These are phyloP conservation scores for Geotria australis DNA, from an alignment of 2,797 vertebrate species.

Conservation along the genomic window DNA sequence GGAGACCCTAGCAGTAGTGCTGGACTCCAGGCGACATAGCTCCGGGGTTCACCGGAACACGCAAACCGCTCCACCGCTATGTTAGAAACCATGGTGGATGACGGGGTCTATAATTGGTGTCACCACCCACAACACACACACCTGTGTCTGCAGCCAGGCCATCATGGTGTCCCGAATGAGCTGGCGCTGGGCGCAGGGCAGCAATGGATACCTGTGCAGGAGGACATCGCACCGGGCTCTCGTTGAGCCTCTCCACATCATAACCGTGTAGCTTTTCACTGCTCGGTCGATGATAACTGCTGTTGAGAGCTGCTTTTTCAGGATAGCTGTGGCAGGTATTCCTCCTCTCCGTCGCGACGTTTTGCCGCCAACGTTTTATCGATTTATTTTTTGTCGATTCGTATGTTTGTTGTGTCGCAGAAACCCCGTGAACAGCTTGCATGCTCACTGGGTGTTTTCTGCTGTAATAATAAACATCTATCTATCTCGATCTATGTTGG, in stretches of 20 bases:
- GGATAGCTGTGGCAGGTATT: no score
- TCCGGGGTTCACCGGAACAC: slow-evolving; percentile 1
- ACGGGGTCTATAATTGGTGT: background rate
- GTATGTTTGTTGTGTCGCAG: no score
- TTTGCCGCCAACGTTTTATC: no score
- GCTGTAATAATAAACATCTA: no score
- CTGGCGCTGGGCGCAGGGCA: slow-evolving; percentile 49
- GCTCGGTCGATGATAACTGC: background rate
- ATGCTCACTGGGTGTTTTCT: no score
- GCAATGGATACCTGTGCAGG: slow-evolving; percentile 34
- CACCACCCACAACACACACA: slow-evolving; percentile 5
- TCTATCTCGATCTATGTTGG: no score
- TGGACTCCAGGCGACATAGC: no score
- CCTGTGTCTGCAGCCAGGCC: slow-evolving; percentile 88
- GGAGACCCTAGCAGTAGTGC: no score
- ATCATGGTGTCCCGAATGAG: slow-evolving; percentile 70
- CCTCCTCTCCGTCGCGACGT: no score
- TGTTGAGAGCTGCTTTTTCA: no score
- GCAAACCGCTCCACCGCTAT: slow-evolving; percentile 2
- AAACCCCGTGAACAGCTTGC: no score
- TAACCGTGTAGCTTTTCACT: background rate
- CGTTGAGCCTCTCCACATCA: background rate
- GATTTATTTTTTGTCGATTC: no score
- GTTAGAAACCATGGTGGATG: slow-evolving; percentile 3
- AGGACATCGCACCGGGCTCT: background rate